These are phyloP conservation scores for Vicugna pacos DNA, from an alignment of 2,113 vertebrate species.

Conservation along the genomic window DNA sequence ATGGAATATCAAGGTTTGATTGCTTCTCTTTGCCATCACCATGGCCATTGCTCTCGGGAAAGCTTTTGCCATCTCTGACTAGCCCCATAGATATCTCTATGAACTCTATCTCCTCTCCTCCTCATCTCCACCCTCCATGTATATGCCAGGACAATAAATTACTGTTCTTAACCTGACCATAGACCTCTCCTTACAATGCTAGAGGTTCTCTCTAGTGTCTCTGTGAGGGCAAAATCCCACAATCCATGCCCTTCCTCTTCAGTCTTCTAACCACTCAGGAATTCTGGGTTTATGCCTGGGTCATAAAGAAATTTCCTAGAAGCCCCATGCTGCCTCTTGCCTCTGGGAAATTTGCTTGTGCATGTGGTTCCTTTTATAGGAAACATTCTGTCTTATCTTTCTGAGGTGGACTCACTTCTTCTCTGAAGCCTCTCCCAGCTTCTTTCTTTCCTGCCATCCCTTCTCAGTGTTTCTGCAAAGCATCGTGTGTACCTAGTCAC, in stretches of 20 bases:
- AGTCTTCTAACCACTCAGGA: background rate
- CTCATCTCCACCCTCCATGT: background rate
- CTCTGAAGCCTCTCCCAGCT: background rate
- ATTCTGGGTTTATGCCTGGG: background rate
- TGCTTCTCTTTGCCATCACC: background rate
- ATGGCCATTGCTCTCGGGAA: background rate
- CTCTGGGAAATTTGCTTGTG: constrained; percentile 9
- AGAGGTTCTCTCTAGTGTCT: background rate
- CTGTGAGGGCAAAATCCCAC: background rate
- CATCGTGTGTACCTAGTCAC: background rate
- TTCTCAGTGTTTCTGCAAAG: background rate
- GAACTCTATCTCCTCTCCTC: background rate
- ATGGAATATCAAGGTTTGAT: background rate
- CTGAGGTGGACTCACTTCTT: background rate
- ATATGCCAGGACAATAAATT: background rate
- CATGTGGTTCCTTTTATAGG: background rate
- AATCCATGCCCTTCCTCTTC: background rate
- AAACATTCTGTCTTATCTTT: background rate
- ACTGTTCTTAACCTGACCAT: background rate
- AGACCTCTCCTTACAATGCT: background rate
- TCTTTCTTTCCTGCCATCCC: background rate
- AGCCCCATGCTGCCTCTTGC: background rate
- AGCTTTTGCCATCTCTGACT: background rate
- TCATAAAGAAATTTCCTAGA: background rate
- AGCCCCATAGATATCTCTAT: background rate